Evolutionary conservation across 2,888 invertebrate genomes (phyloP).

Genomic region (Drosophila nigritarsus): DNA sequence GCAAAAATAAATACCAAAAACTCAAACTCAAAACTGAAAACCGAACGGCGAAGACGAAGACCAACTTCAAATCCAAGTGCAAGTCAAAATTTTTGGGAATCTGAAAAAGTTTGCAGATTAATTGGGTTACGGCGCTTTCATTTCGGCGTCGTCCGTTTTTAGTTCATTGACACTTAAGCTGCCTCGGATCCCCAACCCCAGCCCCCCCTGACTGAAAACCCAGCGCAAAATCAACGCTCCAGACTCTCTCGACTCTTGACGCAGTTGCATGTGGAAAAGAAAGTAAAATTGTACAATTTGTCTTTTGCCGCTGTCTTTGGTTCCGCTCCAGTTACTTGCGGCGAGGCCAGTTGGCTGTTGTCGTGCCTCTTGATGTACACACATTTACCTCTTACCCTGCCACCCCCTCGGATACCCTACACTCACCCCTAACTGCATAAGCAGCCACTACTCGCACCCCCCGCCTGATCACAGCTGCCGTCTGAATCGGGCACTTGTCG

Average conservation of each 20-base stretch:
- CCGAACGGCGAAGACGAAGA: conserved; percentile 10
- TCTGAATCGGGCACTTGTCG: conserved; percentile 28
- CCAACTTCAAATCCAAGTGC: conserved; percentile 7
- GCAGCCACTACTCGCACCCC: background rate
- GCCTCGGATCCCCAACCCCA: background rate
- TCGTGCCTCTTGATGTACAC: conserved; percentile 15
- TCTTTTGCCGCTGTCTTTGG: conserved; percentile 53
- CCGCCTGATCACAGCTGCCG: conserved; percentile 7
- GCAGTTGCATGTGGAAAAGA: conserved; percentile 68
- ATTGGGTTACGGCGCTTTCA: conserved; percentile 69
- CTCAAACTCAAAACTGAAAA: conserved; percentile 3
- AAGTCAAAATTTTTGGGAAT: conserved; percentile 22
- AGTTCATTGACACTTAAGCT: conserved; percentile 71
- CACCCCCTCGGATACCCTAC: background rate
- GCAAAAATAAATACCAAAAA: conserved; percentile 47
- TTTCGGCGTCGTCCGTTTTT: conserved; percentile 44
- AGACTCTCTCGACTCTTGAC: conserved; percentile 12
- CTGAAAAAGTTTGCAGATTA: conserved; percentile 30
- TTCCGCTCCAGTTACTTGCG: conserved; percentile 73
- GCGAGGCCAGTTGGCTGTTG: conserved; percentile 50
- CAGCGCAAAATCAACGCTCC: background rate
- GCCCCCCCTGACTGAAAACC: background rate
- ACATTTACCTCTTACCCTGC: background rate
- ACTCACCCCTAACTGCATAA: conserved; percentile 9
- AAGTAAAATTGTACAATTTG: conserved; percentile 65